Conservation (phyloP, 1,140 invertebrate species). For the Drosophila guanche region DNA sequence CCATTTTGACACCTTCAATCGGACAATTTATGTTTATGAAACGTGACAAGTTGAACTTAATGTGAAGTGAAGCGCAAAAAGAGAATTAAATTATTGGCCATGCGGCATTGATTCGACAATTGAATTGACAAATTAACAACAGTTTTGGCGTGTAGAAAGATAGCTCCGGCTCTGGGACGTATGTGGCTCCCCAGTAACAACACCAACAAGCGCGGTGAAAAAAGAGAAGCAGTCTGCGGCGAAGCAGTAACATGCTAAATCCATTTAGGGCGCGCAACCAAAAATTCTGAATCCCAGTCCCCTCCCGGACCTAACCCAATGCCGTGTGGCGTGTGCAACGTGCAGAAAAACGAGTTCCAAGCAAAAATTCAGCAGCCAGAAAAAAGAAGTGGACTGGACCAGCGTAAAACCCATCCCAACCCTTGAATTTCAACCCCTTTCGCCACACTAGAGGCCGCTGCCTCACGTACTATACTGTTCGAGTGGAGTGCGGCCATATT, state of each 20-base stretch:
- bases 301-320: conserved; percentile 42
- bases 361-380: conserved; percentile 37
- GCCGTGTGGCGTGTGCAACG: conserved; percentile 53
- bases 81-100: conserved; percentile 49
- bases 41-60: conserved; percentile 42
- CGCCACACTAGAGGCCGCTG: conserved; percentile 17
- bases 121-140: conserved; percentile 69
- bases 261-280: conserved; percentile 49
- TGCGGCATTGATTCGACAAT: conserved; percentile 70
- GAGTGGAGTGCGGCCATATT: conserved; percentile 31
- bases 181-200: conserved; percentile 46
- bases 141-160: conserved; percentile 12
- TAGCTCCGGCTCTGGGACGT: conserved; percentile 14
- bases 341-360: conserved; percentile 72
- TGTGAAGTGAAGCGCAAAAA: conserved; percentile 28
- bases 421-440: conserved; percentile 11
- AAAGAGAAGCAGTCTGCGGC: neutral
- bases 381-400: conserved; percentile 1
- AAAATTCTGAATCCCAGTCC: conserved; percentile 19
- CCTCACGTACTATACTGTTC: conserved; percentile 22
- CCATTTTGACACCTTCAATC: conserved; percentile 15
- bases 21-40: conserved; percentile 50
- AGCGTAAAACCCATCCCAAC: too few relatives aligned
- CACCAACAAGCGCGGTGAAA: conserved; percentile 21
- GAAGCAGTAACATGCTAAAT: conserved; percentile 38